These are phyloP conservation scores for Girardinus metallicus DNA, from an alignment of 2,797 vertebrate genomes.

Conservation along the genomic window DNA sequence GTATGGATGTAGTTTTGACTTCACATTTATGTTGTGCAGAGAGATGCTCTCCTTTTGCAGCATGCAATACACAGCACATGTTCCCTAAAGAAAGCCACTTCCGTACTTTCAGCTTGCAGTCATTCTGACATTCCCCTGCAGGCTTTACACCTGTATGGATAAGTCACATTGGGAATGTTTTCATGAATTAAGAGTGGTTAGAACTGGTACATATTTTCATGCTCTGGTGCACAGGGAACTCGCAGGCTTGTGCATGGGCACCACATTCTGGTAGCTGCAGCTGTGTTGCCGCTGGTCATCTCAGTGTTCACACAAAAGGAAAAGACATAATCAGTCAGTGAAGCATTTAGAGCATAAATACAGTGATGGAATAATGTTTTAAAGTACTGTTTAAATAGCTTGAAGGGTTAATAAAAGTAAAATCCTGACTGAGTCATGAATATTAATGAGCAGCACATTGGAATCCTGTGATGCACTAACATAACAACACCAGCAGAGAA, in stretches of 20 bases:
- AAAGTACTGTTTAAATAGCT: slow-evolving; percentile 21
- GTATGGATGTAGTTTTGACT: background rate
- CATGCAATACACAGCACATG: background rate
- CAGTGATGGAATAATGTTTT: background rate
- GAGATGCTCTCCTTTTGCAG: background rate
- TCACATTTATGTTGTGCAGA: background rate
- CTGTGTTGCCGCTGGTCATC: background rate
- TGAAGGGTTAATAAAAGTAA: slow-evolving; percentile 62
- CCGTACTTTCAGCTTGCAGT: slow-evolving; percentile 20
- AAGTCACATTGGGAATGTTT: slow-evolving; percentile 37
- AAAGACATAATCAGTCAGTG: background rate
- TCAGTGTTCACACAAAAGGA: slow-evolving; percentile 8
- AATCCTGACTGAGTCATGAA: slow-evolving; percentile 57
- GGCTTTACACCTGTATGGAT: slow-evolving; percentile 39
- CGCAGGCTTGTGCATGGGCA: slow-evolving; percentile 6
- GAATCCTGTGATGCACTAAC: slow-evolving; percentile 52
- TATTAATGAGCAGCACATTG: slow-evolving; percentile 58
- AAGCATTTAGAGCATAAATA: background rate
- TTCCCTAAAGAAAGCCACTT: slow-evolving; percentile 16
- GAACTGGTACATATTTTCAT: slow-evolving; percentile 33
- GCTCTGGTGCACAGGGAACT: slow-evolving; percentile 32
- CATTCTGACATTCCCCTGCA: slow-evolving; percentile 10
- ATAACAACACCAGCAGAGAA: slow-evolving; percentile 51
- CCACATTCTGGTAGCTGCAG: slow-evolving; percentile 13
- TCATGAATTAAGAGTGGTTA: slow-evolving; percentile 46